Evolutionary conservation across 2,113 vertebrate species (phyloP).

Genomic region (Ctenomys sociabilis): DNA sequence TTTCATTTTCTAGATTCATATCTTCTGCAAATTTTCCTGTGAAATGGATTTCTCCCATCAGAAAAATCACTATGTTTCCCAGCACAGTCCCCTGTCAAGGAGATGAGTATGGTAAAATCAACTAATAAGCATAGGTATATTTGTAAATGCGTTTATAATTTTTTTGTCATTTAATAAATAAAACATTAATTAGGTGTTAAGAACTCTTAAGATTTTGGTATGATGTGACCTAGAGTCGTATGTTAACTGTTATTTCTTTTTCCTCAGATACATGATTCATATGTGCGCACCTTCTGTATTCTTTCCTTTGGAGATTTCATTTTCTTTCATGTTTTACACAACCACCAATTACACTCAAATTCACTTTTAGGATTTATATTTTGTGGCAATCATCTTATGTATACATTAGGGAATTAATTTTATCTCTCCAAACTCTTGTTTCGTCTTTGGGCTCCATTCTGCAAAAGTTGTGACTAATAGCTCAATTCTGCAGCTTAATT

Average conservation of each 20-base stretch:
- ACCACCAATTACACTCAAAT: neutral
- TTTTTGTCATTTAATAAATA: slow-evolving; percentile 24
- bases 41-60: neutral
- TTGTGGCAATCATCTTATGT: neutral
- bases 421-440: neutral
- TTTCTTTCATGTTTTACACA: neutral
- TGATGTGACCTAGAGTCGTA: neutral
- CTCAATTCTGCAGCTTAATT: neutral
- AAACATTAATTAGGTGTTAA: neutral
- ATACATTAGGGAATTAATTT: neutral
- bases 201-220: neutral
- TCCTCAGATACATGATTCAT: neutral
- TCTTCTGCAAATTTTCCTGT: neutral
- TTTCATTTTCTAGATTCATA: neutral
- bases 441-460: neutral
- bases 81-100: neutral
- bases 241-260: neutral
- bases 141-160: neutral
- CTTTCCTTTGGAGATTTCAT: neutral
- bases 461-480: neutral
- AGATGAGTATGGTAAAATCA: neutral
- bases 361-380: neutral
- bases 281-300: neutral
- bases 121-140: neutral
- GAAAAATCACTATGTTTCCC: neutral